Percentiles rank a stretch among this genome's conserved stretches.
Conservation (phyloP, 2,888 invertebrate genomes). For the Phasia obesa region DNA sequence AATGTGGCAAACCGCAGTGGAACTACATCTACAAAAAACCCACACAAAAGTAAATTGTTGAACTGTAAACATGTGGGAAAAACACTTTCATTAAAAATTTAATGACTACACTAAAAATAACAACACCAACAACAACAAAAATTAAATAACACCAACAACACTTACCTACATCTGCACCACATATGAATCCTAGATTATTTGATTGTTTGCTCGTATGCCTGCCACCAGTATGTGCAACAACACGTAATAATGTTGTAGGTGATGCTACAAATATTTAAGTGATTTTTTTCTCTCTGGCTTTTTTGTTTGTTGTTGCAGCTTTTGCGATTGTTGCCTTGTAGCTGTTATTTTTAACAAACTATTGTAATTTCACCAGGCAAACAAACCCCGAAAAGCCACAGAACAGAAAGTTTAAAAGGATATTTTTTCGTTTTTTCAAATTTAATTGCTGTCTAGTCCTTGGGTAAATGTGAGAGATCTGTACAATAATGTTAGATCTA, state of each 20-base stretch:
- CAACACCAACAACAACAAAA: conserved; percentile 38
- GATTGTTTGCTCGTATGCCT: conserved; percentile 8
- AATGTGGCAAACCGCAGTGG: conserved; percentile 73
- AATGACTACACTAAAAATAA: conserved; percentile 64
- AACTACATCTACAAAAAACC: conserved; percentile 66
- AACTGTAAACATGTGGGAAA: conserved; percentile 74
- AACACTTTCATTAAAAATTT: conserved; percentile 78
- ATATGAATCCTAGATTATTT: conserved; percentile 6
- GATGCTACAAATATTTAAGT: conserved; percentile 51
- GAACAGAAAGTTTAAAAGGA: conserved; percentile 20
- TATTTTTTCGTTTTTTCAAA: background rate
- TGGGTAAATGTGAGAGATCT: background rate
- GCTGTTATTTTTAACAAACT: conserved; percentile 59
- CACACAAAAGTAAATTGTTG: conserved; percentile 73
- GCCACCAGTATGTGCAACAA: conserved; percentile 38
- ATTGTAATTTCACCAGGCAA: conserved; percentile 64
- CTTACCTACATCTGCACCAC: conserved; percentile 48
- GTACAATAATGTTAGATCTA: too few relatives aligned
- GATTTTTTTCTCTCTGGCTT: conserved; percentile 13
- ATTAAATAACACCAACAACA: conserved; percentile 32
- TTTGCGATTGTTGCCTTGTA: conserved; percentile 11
- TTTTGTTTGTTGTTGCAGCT: conserved; percentile 1
- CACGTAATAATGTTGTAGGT: conserved; percentile 61
- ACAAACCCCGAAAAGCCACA: conserved; percentile 51
- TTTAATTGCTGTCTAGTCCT: background rate